Conservation (phyloP, 2,888 invertebrate species). For the Keiferia lycopersicella region DNA sequence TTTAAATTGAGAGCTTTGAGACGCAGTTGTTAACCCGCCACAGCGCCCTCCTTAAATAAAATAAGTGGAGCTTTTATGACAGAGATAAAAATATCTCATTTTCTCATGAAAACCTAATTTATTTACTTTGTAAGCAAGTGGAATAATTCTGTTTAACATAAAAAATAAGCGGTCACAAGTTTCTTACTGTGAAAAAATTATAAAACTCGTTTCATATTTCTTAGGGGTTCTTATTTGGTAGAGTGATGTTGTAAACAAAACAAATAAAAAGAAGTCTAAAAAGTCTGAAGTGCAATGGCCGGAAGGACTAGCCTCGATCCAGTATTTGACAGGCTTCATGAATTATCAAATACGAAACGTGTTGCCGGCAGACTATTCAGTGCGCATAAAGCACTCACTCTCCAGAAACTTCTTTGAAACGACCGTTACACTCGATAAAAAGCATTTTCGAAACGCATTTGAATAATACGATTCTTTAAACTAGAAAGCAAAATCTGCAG, state of each 20-base stretch:
- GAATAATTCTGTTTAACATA: slow-evolving; percentile 23
- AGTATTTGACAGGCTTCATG: slow-evolving; percentile 45
- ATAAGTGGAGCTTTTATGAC: slow-evolving; percentile 19
- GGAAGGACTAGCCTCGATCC: slow-evolving; percentile 8
- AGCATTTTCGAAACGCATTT: slow-evolving; percentile 12
- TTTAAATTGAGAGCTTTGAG: slow-evolving; percentile 1
- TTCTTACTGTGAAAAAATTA: not conserved
- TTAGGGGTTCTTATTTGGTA: not conserved
- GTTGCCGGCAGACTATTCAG: not conserved
- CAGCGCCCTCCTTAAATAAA: slow-evolving; percentile 14
- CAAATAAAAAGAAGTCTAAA: not conserved
- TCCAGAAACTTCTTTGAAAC: slow-evolving; percentile 19
- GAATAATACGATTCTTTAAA: slow-evolving; percentile 9
- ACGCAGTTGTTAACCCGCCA: slow-evolving; percentile 13
- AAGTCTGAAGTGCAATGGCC: slow-evolving; percentile 6
- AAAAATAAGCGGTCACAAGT: slow-evolving; percentile 21
- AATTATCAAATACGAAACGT: slow-evolving; percentile 41
- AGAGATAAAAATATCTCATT: slow-evolving; percentile 21
- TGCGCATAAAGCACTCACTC: not conserved
- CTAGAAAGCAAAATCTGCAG: slow-evolving; percentile 8
- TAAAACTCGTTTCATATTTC: not conserved
- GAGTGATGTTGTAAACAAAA: not conserved
- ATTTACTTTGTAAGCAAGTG: slow-evolving; percentile 23
- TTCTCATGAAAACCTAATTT: slow-evolving; percentile 22
- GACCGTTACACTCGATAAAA: not conserved